Percentiles rank a stretch among this genome's conserved stretches.
These are phyloP conservation scores for Psilopsiagon aymara DNA, from an alignment of 2,113 vertebrate species.

Conservation along the genomic window DNA sequence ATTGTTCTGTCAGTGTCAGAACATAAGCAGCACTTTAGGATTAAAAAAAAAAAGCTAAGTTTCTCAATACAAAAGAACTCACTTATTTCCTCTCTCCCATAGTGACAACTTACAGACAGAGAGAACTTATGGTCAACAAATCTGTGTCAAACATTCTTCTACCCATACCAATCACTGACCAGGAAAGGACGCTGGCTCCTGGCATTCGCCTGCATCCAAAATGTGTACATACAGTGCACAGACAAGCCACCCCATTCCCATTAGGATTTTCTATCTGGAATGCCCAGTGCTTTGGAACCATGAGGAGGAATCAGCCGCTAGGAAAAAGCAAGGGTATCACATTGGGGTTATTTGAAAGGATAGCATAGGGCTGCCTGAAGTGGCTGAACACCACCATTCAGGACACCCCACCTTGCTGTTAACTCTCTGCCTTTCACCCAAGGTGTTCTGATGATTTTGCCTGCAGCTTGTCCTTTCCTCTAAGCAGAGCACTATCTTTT, in stretches of 20 bases:
- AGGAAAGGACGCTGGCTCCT: background rate
- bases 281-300: background rate
- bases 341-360: accelerated
- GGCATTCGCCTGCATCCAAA: background rate
- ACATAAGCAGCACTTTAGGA: background rate
- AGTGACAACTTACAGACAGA: background rate
- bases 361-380: background rate
- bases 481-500: background rate
- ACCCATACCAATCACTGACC: background rate
- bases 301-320: background rate
- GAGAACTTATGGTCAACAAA: background rate
- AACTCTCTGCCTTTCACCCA: background rate
- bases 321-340: background rate
- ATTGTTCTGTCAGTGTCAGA: background rate
- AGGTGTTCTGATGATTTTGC: background rate
- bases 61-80: background rate
- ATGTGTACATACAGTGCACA: background rate
- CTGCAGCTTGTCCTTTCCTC: background rate
- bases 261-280: background rate
- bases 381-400: accelerated
- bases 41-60: background rate
- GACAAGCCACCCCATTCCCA: background rate
- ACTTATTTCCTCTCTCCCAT: background rate
- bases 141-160: background rate
- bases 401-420: background rate